Conservation (phyloP, 2,888 invertebrate genomes). For the Tachina grossa region DNA sequence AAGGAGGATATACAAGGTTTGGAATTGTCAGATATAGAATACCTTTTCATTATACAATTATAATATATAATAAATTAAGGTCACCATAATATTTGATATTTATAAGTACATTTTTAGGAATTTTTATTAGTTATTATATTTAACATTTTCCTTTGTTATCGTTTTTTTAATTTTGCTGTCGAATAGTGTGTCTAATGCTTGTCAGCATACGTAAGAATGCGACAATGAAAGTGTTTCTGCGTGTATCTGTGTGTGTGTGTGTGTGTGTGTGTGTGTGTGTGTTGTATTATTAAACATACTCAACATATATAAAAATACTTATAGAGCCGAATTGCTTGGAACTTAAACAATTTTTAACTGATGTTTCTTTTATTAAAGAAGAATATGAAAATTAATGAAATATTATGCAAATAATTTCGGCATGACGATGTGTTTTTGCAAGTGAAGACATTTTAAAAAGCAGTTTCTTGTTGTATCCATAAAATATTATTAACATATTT, state of each 20-base stretch:
- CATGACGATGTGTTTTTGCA: background rate
- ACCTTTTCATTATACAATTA: no score
- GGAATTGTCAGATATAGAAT: no score
- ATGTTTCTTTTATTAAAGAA: background rate
- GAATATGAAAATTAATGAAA: background rate
- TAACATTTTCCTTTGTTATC: background rate
- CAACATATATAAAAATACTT: background rate
- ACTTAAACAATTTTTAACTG: slow-evolving; percentile 21
- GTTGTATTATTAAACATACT: background rate
- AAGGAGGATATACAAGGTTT: no score
- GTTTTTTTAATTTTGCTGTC: background rate
- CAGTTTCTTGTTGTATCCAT: background rate
- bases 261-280: background rate
- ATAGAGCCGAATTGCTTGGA: background rate
- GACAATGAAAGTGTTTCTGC: background rate
- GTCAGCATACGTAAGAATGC: background rate
- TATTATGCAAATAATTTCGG: background rate
- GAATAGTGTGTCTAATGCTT: background rate
- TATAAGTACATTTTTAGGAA: no score
- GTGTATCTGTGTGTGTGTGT: background rate
- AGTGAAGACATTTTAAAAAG: background rate
- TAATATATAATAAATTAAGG: no score
- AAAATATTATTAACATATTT: slow-evolving; percentile 15
- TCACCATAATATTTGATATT: no score
- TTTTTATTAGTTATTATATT: no score